Percentiles rank a stretch among this genome's conserved stretches.
phyloP scores from a whole-genome alignment of 2,888 invertebrate genomes.

The Chymomyza fuscimana region DNA sequence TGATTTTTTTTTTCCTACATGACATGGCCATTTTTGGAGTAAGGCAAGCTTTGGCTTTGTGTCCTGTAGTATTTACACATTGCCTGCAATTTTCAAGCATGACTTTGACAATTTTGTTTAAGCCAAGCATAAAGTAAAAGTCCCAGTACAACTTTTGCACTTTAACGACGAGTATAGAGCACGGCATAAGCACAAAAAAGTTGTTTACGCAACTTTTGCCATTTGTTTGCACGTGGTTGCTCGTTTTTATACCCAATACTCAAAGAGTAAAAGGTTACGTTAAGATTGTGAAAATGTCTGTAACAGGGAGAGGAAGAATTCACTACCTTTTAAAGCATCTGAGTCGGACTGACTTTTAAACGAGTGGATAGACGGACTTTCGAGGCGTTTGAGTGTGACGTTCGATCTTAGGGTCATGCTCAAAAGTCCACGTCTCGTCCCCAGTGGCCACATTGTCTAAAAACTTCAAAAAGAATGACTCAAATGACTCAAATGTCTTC shows the following conservation, averaged over 20 bases:
- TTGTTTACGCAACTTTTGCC: conserved; percentile 6
- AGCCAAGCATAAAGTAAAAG: conserved; percentile 32
- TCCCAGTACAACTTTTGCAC: conserved; percentile 6
- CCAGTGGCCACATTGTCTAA: no score
- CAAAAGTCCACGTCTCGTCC: no score
- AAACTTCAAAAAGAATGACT: no score
- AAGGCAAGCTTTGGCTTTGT: conserved; percentile 43
- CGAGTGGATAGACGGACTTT: no score
- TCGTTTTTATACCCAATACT: not conserved
- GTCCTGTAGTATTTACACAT: conserved; percentile 41
- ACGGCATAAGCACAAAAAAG: not conserved
- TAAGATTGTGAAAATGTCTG: no score
- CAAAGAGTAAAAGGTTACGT: no score
- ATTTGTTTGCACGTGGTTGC: conserved; percentile 6
- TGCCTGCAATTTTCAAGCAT: conserved; percentile 52
- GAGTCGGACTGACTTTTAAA: no score
- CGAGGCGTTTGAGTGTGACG: no score
- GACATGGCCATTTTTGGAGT: conserved; percentile 31
- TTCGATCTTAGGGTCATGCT: no score
- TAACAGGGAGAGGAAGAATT: no score
- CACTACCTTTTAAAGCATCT: no score
- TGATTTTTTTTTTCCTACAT: conserved; percentile 28
- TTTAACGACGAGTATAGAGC: not conserved
- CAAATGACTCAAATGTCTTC: no score
- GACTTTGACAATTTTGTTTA: conserved; percentile 52